Conservation (phyloP, 2,888 invertebrate species). For the Drosophila rellima region DNA sequence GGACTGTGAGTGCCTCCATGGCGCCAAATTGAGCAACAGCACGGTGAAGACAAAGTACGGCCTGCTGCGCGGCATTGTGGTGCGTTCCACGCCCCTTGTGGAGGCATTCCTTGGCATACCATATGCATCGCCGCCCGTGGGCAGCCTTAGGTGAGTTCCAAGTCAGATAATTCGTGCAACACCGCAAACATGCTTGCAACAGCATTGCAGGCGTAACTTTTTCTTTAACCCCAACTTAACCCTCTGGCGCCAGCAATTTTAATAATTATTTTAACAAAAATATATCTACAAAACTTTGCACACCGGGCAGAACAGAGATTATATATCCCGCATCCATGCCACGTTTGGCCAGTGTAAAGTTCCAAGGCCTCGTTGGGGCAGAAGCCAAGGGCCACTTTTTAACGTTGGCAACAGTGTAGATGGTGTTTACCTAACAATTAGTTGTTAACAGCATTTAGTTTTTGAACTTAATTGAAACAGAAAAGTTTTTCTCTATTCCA, state of each 20-base stretch:
- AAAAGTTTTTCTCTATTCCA: conserved; percentile 4
- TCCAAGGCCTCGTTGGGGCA: conserved; percentile 17
- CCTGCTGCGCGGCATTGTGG: conserved; percentile 93
- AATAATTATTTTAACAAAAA: conserved; percentile 77
- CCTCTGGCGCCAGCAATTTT: conserved; percentile 67
- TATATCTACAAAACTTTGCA: conserved; percentile 48
- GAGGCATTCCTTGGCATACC: conserved; percentile 97
- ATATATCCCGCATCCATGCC: conserved; percentile 5
- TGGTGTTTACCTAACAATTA: conserved; percentile 27
- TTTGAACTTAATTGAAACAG: conserved; percentile 14
- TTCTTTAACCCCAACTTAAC: conserved; percentile 5
- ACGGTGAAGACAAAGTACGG: conserved; percentile 96
- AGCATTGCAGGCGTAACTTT: conserved; percentile 28
- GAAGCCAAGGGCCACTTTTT: conserved; percentile 39
- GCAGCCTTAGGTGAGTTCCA: conserved; percentile 91
- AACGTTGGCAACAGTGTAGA: conserved; percentile 23
- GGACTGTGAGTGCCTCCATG: conserved; percentile 80
- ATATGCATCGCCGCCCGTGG: conserved; percentile 96
- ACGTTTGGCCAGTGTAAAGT: conserved; percentile 43
- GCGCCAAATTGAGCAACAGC: conserved; percentile 87
- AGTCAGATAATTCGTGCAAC: conserved; percentile 11
- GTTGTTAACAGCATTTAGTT: conserved; percentile 21
- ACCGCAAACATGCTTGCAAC: neutral
- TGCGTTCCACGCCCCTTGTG: conserved; percentile 91
- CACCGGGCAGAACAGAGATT: conserved; percentile 10